phyloP scores from a whole-genome alignment of 1,140 invertebrate genomes.

The Drosophila bocqueti region DNA sequence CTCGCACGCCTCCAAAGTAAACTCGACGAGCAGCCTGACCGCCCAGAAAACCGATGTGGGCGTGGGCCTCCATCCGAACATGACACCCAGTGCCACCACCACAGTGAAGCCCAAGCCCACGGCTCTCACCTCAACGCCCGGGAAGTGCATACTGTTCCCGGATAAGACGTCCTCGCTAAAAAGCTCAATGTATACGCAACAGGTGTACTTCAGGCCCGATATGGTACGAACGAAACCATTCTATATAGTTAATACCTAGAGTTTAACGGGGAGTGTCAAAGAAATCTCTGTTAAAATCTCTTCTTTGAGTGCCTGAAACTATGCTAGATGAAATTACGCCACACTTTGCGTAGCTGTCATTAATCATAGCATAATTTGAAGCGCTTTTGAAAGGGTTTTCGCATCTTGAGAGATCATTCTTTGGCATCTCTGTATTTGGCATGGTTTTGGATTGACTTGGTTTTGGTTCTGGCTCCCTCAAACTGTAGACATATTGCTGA shows the following conservation, averaged over 20 bases:
- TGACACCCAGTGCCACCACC: constrained; percentile 44
- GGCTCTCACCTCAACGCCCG: constrained; percentile 41
- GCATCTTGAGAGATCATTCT: background rate
- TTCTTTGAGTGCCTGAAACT: background rate
- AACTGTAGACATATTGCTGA: constrained; percentile 24
- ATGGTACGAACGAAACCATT: constrained; percentile 72
- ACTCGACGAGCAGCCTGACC: constrained; percentile 81
- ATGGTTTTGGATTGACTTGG: constrained; percentile 67
- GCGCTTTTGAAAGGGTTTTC: background rate
- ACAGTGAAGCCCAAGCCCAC: constrained; percentile 20
- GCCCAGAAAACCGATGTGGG: constrained; percentile 80
- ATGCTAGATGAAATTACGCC: background rate
- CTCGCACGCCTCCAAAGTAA: constrained; percentile 83
- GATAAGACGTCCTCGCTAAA: constrained; percentile 82
- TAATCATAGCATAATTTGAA: background rate
- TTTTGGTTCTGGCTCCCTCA: constrained; percentile 39
- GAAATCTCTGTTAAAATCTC: background rate
- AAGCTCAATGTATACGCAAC: constrained; percentile 78
- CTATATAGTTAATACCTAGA: constrained; percentile 47
- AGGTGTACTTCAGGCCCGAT: constrained; percentile 82
- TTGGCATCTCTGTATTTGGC: constrained; percentile 31
- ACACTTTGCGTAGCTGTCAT: accelerated
- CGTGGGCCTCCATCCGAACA: constrained; percentile 62
- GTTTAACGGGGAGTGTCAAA: constrained; percentile 2
- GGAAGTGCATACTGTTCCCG: constrained; percentile 78